Conservation (phyloP, 92 coral and sea anemone species). For the Anthopleura xanthogrammica region DNA sequence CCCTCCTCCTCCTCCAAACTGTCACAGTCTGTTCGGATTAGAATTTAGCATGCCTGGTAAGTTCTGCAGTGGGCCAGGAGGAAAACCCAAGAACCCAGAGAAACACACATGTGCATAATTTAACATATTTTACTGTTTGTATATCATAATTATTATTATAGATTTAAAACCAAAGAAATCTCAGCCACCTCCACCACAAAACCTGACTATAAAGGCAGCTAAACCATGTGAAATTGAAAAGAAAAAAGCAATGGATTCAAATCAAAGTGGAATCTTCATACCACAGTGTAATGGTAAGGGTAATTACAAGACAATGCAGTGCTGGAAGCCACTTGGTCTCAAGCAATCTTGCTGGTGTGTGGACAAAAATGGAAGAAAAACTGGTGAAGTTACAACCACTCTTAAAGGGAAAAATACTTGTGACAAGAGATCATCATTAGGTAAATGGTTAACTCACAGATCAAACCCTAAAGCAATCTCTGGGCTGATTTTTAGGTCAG, state of each 20-base stretch:
- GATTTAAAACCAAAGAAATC: neutral
- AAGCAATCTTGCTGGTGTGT: slow-evolving; percentile 60
- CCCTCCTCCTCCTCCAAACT: no score
- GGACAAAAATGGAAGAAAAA: slow-evolving; percentile 39
- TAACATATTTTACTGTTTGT: neutral
- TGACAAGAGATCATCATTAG: neutral
- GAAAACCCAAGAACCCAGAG: no score
- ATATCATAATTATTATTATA: neutral
- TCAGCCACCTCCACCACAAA: neutral
- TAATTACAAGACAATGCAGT: slow-evolving; percentile 45
- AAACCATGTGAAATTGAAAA: slow-evolving; percentile 18
- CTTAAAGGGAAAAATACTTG: neutral
- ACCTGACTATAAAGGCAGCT: neutral
- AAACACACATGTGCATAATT: neutral
- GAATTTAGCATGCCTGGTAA: no score
- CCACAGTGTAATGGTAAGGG: slow-evolving; percentile 54
- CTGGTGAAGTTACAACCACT: slow-evolving; percentile 24
- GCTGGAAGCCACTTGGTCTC: slow-evolving; percentile 56
- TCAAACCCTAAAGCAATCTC: no score
- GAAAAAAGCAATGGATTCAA: slow-evolving; percentile 5
- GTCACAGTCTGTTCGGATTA: no score
- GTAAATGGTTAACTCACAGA: neutral
- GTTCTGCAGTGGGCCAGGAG: no score
- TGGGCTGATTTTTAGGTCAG: no score
- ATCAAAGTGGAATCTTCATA: slow-evolving; percentile 29